Base-by-base conservation (phyloP, 2,113 vertebrate species). In the Forbesichthys papilliferus region DNA sequence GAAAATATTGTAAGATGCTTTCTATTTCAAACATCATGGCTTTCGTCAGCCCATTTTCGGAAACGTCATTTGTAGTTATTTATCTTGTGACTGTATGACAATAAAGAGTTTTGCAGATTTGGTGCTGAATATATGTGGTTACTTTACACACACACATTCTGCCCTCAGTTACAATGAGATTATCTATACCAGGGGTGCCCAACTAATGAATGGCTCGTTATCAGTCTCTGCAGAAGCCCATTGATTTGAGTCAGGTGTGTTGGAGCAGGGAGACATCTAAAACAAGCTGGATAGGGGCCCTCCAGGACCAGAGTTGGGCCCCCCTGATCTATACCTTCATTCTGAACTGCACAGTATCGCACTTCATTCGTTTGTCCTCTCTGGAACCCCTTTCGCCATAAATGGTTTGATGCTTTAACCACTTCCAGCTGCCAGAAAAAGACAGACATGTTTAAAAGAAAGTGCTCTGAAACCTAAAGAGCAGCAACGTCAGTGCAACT, bases 341-440 rank as follows among this genome's bases (percentile, higher is more conserved):
- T 48, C 61, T 68, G 11, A 61, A 52, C 74, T 69, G 58, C 62
- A 58, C 49, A 63, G 67, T 72, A 78, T 84, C 67, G 62, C 81
- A 73, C 64, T 66, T 81, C 55, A 77, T 27, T 69, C 75, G 83
- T 72, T 27, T 54, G 61, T 66, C 66, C 84, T 83, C 78, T 83
- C 81, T 82, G 78, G 78, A 80, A 71, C 56, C 27, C 64, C 53
- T 61, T 76, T 77, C 72, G 82, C 75, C 64, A 78, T 84, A 87
- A 88, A 88, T 79, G 78, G 86, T 81, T 84, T 77, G 84, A 83
- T 58, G 70, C 79, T 63, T 42, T 89, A 92, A 93, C 88, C 69
- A 71, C 71, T 80, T 86, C 88, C 91, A 93, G 91, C 89, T 90
- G 89, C 78, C 68, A 81, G 86, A 91, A 86, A 92, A 89, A 90